Percentiles rank a stretch among this genome's conserved stretches.
phyloP scores from a whole-genome alignment of 1,140 invertebrate genomes.

The Mercenaria mercenaria region DNA sequence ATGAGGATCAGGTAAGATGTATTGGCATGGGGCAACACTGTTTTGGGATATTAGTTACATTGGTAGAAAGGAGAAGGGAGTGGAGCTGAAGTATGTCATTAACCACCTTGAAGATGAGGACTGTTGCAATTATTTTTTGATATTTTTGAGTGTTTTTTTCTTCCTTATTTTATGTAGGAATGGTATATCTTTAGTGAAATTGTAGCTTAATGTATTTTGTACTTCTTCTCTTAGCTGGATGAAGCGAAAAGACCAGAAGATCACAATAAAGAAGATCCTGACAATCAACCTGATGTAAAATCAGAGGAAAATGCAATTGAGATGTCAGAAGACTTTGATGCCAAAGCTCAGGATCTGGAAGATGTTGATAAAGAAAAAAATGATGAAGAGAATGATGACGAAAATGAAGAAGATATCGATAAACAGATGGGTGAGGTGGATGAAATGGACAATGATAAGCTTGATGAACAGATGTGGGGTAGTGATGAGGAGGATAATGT shows the following conservation, averaged over 20 bases:
- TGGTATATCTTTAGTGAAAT: too few species aligned
- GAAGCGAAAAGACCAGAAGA: constrained; percentile 93
- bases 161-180: too few species aligned
- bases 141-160: too few species aligned
- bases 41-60: not conserved
- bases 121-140: too few species aligned
- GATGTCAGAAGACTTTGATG: constrained; percentile 97
- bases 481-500: constrained; percentile 90
- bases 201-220: too few species aligned
- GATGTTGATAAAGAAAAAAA: constrained; percentile 86
- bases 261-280: constrained; percentile 82
- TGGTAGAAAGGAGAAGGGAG: not conserved
- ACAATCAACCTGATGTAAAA: constrained; percentile 85
- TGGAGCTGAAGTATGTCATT: too few species aligned
- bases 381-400: constrained; percentile 89
- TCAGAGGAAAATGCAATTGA: constrained; percentile 98
- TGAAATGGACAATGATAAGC: constrained; percentile 91
- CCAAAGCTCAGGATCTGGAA: constrained; percentile 93
- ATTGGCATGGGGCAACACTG: not conserved
- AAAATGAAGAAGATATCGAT: constrained; percentile 89
- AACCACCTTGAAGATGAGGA: too few species aligned
- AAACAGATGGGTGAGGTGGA: constrained; percentile 98
- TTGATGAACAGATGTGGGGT: constrained; percentile 94
- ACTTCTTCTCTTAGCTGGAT: constrained; percentile 91
- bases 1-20: constrained; percentile 92